These are phyloP conservation scores for Elachura formosa DNA, from an alignment of 2,113 vertebrate species.

Conservation along the genomic window DNA sequence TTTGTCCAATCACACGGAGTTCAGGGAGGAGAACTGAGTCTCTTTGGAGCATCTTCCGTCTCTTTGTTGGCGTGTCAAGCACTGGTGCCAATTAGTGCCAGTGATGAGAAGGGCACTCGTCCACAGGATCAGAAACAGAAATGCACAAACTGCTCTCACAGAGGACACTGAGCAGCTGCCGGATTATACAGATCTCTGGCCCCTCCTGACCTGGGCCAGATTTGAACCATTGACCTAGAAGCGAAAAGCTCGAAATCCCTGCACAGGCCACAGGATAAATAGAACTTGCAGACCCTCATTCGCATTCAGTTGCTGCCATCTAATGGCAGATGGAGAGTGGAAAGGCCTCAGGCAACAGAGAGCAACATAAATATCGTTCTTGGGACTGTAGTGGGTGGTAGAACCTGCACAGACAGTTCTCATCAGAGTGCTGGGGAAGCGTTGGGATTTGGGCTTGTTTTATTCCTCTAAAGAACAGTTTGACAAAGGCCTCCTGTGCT, in stretches of 20 bases:
- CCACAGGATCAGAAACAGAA: not conserved
- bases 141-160: not conserved
- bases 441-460: not conserved
- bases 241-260: conserved; percentile 12
- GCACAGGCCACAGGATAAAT: not conserved
- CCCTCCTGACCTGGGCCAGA: not conserved
- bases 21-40: not conserved
- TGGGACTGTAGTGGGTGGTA: not conserved
- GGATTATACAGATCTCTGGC: not conserved
- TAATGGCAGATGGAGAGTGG: not conserved
- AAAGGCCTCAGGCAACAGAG: not conserved
- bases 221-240: conserved; percentile 40
- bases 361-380: not conserved
- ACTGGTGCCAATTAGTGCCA: not conserved
- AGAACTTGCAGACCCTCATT: not conserved
- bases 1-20: not conserved
- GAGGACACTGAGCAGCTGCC: not conserved
- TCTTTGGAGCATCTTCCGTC: not conserved
- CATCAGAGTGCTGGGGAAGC: not conserved
- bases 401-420: not conserved
- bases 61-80: not conserved
- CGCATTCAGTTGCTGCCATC: conserved; percentile 40
- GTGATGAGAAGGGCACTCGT: not conserved
- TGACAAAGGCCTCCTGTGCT: not conserved
- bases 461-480: not conserved